Conservation (phyloP, 2,888 invertebrate species). For the Agrilus biguttatus region DNA sequence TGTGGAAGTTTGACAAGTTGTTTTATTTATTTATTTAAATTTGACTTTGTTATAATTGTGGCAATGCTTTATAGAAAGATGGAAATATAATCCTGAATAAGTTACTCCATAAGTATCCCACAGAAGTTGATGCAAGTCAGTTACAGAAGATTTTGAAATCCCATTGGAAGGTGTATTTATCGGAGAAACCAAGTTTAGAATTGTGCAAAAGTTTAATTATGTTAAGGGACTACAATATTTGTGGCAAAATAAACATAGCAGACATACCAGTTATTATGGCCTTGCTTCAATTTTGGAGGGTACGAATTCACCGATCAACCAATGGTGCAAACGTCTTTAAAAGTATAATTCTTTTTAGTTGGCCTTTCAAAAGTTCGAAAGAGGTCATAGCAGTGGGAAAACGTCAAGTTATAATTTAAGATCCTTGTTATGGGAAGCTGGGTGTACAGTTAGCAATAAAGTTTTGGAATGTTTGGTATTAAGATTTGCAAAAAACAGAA, state of each 20-base stretch:
- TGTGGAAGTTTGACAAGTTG: too few species aligned
- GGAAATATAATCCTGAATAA: slow-evolving; percentile 36
- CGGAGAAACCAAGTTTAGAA: slow-evolving; percentile 46
- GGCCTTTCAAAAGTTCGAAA: slow-evolving; percentile 46
- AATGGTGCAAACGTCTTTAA: too few species aligned
- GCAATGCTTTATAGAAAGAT: slow-evolving; percentile 32
- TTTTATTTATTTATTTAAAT: too few species aligned
- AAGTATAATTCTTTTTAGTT: slow-evolving; percentile 26
- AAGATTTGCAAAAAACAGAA: slow-evolving; percentile 45
- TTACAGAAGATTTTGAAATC: slow-evolving; percentile 43
- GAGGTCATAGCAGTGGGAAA: slow-evolving; percentile 37
- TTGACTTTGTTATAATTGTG: background rate
- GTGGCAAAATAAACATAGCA: slow-evolving; percentile 43
- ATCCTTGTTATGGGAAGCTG: slow-evolving; percentile 53
- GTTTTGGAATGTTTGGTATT: slow-evolving; percentile 57
- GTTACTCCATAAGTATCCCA: slow-evolving; percentile 39
- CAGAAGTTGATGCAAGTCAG: slow-evolving; percentile 45
- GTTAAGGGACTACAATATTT: slow-evolving; percentile 49
- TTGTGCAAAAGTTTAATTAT: slow-evolving; percentile 54
- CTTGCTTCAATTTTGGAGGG: slow-evolving; percentile 51
- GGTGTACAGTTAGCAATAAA: slow-evolving; percentile 57
- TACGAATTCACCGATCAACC: slow-evolving; percentile 17
- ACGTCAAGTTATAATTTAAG: slow-evolving; percentile 48
- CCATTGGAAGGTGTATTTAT: slow-evolving; percentile 42
- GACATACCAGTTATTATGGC: slow-evolving; percentile 49